Evolutionary conservation across 2,797 vertebrate genomes (phyloP).

Genomic region (Eulemur albifrons): DNA sequence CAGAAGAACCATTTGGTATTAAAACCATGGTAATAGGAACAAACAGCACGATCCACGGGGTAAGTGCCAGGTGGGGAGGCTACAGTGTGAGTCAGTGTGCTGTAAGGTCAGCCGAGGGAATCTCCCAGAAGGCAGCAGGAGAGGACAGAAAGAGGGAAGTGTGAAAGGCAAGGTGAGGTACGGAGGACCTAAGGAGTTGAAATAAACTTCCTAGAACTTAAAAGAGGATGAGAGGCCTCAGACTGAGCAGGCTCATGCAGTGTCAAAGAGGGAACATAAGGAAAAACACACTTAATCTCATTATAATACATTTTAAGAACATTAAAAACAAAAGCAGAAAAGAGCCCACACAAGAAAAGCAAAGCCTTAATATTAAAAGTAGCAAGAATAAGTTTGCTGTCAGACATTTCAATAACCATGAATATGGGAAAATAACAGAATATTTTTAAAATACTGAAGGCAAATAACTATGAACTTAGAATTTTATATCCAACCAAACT

Average conservation of each 20-base stretch:
- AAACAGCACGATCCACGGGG: background rate
- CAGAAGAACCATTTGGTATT: background rate
- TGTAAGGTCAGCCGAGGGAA: background rate
- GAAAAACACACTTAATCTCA: background rate
- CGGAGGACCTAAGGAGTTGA: background rate
- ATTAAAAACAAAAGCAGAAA: background rate
- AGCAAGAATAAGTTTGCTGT: background rate
- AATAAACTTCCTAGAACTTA: background rate
- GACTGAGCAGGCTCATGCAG: background rate
- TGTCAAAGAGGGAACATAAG: background rate
- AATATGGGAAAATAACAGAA: background rate
- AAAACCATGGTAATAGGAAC: background rate
- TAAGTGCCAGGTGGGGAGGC: background rate
- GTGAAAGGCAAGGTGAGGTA: background rate
- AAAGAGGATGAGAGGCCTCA: background rate
- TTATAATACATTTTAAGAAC: background rate
- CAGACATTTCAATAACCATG: background rate
- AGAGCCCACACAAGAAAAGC: background rate
- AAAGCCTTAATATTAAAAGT: background rate
- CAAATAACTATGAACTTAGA: background rate
- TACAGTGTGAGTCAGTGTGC: background rate
- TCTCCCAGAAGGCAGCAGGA: background rate
- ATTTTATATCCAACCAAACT: background rate
- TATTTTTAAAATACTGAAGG: background rate
- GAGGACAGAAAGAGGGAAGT: background rate